Evolutionary conservation across 2,113 vertebrate genomes (phyloP), one percentile per base, ranked within the genome.

Genomic region (Dasyornis broadbenti): DNA sequence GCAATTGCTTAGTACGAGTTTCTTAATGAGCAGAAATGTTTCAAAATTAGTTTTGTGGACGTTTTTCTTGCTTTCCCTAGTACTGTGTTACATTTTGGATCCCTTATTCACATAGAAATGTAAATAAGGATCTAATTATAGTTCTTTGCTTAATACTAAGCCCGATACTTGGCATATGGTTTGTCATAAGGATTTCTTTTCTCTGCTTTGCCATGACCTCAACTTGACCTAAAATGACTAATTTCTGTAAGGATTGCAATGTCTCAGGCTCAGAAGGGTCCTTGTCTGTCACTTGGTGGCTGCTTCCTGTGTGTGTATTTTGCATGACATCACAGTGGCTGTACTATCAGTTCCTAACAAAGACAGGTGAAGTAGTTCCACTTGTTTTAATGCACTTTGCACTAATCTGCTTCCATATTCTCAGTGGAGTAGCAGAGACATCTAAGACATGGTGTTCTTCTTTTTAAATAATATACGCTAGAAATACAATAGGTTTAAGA

Each of bases 171-270:
- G 44, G 22, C 39, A 47, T 45, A n/a, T 78, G 22, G 12, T 69
- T 78, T 68, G 39, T 82, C 66, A 27, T 70, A 72, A 75, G 35
- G 20, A 50, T 84, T 94, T 61, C 13, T 64, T 79, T 84, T 69
- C 86, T 93, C 26, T 90, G 54, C 49, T 23, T 94, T 80, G 39
- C 59, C 61, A n/a, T 90, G 78, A 93, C 93, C 94, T 91, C 80
- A 82, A 76, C 42, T 95, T 92, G 84, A 92, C 92, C 57, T 90
- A 68, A 93, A 90, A 33, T n/a, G 20, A 50, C 63, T 56, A 66
- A 24, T 77, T 95, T 94, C 73, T 89, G 28, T 64, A 52, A 37
- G 44, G 16, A 75, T 95, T 89, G 52, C 75, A 56, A 16, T 92
- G 60, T 39, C n/a, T 94, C 22, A 82, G 9, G 22, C 73, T 88